These are phyloP conservation scores for Drymonia ruficornis DNA, from an alignment of 2,888 invertebrate genomes.

Conservation along the genomic window DNA sequence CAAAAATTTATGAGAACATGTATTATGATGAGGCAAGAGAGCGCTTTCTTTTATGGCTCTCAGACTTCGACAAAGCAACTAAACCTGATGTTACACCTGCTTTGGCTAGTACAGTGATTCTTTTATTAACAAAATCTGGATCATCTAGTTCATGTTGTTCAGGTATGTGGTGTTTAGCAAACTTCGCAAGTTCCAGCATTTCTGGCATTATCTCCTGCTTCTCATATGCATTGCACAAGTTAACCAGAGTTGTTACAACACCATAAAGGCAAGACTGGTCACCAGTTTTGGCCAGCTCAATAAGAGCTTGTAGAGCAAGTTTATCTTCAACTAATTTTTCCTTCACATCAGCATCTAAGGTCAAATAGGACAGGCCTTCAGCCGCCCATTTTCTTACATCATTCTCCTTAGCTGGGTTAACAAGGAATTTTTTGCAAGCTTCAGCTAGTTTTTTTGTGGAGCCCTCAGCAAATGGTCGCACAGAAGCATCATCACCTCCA, in stretches of 20 bases:
- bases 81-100: constrained; percentile 95
- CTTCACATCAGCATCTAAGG: constrained; percentile 99
- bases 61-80: constrained; percentile 95
- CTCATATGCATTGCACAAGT: constrained; percentile 98
- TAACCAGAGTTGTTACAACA: constrained; percentile 97
- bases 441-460: constrained; percentile 96
- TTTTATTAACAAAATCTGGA: constrained; percentile 92
- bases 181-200: constrained; percentile 98
- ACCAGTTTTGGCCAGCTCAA: constrained; percentile 94
- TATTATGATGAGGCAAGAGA: constrained; percentile 94
- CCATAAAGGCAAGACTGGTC: constrained; percentile 96
- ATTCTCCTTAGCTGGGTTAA: constrained; percentile 94
- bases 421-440: constrained; percentile 95
- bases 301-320: constrained; percentile 92
- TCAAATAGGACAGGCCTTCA: constrained; percentile 97
- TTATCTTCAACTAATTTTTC: constrained; percentile 96
- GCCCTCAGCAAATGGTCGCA: constrained; percentile 97
- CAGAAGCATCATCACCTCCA: constrained; percentile 97
- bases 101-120: constrained; percentile 90
- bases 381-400: constrained; percentile 98
- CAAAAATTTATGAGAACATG: constrained; percentile 97
- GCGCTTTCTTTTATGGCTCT: constrained; percentile 95
- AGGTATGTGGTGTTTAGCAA: constrained; percentile 99
- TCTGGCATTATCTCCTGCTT: constrained; percentile 98
- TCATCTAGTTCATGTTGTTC: constrained; percentile 97